Percentiles rank a stretch among this genome's conserved stretches.
phyloP scores from a whole-genome alignment of 1,140 invertebrate species.

The Heliconius hermathena region DNA sequence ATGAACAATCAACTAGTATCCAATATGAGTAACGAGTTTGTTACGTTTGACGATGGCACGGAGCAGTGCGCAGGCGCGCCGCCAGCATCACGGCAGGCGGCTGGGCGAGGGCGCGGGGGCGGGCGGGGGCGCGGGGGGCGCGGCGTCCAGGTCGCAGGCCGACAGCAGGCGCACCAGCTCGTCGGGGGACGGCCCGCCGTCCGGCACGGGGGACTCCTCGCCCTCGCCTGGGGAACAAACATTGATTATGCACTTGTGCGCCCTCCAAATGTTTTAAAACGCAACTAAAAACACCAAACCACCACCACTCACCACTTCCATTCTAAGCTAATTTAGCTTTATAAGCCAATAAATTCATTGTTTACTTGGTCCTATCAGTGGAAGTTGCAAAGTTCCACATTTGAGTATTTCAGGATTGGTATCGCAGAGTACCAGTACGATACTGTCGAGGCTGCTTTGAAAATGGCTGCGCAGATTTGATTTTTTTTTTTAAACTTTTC shows the following conservation, averaged over 20 bases:
- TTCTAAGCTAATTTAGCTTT: too few species aligned
- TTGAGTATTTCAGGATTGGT: too few species aligned
- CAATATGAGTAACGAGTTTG: background rate
- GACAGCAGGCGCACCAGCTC: conserved; percentile 95
- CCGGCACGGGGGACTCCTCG: conserved; percentile 77
- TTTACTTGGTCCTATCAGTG: too few species aligned
- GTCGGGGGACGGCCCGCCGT: conserved; percentile 93
- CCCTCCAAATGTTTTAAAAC: too few species aligned
- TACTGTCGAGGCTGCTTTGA: too few species aligned
- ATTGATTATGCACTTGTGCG: background rate
- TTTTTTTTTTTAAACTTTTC: too few species aligned
- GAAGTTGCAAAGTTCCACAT: too few species aligned
- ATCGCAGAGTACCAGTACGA: too few species aligned
- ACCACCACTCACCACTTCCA: too few species aligned
- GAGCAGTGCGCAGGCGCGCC: conserved; percentile 24
- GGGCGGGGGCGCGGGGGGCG: conserved; percentile 45
- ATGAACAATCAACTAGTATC: background rate
- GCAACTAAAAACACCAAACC: too few species aligned
- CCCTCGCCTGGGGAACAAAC: conserved; percentile 47
- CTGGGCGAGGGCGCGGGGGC: conserved; percentile 28
- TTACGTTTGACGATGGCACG: background rate
- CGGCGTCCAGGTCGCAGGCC: conserved; percentile 91
- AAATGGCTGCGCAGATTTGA: too few species aligned
- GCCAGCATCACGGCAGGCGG: conserved; percentile 50
- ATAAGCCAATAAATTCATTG: too few species aligned